Evolutionary conservation across 2,888 invertebrate genomes (phyloP).

Genomic region (Drosophila acutilabella): DNA sequence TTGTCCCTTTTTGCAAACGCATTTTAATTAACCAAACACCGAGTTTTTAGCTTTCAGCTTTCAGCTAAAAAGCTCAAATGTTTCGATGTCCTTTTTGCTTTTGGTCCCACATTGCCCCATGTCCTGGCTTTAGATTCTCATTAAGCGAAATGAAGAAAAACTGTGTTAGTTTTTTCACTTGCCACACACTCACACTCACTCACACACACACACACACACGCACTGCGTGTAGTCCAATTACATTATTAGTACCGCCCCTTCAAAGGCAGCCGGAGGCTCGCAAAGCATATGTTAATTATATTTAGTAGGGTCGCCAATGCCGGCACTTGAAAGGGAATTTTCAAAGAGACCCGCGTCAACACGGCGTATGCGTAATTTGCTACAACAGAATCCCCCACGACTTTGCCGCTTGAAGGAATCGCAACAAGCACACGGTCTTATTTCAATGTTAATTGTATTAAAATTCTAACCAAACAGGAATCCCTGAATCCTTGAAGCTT

Average conservation of each 20-base stretch:
- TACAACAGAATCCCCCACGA: neutral
- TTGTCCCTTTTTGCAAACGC: conserved; percentile 43
- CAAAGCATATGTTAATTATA: conserved; percentile 76
- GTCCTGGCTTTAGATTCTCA: conserved; percentile 67
- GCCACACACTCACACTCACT: conserved; percentile 20
- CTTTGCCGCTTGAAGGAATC: conserved; percentile 64
- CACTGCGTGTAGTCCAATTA: conserved; percentile 77
- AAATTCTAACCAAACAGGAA: conserved; percentile 24
- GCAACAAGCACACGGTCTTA: conserved; percentile 43
- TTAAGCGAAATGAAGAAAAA: conserved; percentile 73
- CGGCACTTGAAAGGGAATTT: conserved; percentile 71
- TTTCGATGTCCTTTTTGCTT: conserved; percentile 37
- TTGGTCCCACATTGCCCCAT: conserved; percentile 34
- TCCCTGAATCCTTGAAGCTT: conserved; percentile 3
- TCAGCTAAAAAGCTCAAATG: conserved; percentile 47
- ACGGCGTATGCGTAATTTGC: conserved; percentile 54
- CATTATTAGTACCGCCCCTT: conserved; percentile 71
- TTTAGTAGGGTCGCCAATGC: conserved; percentile 21
- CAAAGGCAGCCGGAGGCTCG: conserved; percentile 51
- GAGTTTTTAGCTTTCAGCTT: conserved; percentile 28
- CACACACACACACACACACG: conserved; percentile 40
- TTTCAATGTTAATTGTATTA: conserved; percentile 65
- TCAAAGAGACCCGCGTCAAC: conserved; percentile 36
- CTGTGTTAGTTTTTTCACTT: conserved; percentile 48
- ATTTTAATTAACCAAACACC: conserved; percentile 60